Percentiles rank a stretch among this genome's conserved stretches.
Conservation (phyloP, 35 echinoderm and acorn worm genomes). For the Lytechinus pictus region DNA sequence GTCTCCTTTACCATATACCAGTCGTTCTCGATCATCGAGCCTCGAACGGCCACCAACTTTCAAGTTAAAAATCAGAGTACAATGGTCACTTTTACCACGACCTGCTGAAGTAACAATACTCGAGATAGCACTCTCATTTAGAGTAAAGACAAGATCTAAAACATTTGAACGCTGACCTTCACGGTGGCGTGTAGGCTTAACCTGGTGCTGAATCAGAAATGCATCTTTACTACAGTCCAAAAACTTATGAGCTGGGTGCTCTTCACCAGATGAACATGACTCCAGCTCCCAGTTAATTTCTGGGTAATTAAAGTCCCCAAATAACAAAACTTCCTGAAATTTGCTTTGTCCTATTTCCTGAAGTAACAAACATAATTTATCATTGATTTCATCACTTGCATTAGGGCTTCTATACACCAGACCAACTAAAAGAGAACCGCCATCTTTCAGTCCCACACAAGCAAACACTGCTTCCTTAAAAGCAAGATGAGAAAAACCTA, state of each 20-base stretch:
- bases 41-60: no score
- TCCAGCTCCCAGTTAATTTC: constrained; percentile 44
- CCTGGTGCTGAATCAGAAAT: constrained; percentile 53
- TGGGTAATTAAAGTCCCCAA: constrained; percentile 62
- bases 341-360: neutral
- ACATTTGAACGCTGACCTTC: constrained; percentile 1
- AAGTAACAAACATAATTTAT: neutral
- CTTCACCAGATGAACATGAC: neutral
- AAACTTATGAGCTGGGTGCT: neutral
- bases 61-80: neutral
- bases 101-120: neutral
- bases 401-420: constrained; percentile 54
- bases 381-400: neutral
- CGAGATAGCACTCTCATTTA: constrained; percentile 20
- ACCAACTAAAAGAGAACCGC: neutral
- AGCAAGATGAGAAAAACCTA: neutral
- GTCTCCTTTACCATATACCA: no score
- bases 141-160: constrained; percentile 59
- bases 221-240: neutral
- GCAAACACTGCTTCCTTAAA: constrained; percentile 27
- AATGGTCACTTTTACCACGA: constrained; percentile 69
- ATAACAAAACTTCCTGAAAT: constrained; percentile 35
- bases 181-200: constrained; percentile 42
- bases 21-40: no score
- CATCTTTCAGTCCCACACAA: neutral